Conservation (phyloP, 2,888 invertebrate genomes). For the Drosophila prolongata region DNA sequence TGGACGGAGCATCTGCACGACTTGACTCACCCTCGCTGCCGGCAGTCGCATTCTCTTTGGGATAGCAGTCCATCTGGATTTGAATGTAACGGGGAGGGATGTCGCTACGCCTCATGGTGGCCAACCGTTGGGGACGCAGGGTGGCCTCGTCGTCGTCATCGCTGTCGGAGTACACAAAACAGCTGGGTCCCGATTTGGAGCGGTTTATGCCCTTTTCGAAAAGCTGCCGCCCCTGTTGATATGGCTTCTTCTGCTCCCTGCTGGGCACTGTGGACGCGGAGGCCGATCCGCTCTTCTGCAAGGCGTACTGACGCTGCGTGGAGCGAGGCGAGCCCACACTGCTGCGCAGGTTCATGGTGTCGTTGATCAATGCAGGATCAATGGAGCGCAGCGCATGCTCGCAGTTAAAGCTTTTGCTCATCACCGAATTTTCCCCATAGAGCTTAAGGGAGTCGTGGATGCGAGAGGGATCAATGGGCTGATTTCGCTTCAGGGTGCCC, state of each 20-base stretch:
- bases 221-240: slow-evolving; percentile 71
- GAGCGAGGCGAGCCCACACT: slow-evolving; percentile 68
- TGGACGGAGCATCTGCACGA: slow-evolving; percentile 74
- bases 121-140: slow-evolving; percentile 79
- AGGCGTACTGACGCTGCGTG: slow-evolving; percentile 76
- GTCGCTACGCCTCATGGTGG: slow-evolving; percentile 82
- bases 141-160: slow-evolving; percentile 82
- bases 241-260: slow-evolving; percentile 52
- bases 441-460: slow-evolving; percentile 85
- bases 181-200: slow-evolving; percentile 85
- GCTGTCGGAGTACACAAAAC: slow-evolving; percentile 82
- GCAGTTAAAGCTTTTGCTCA: slow-evolving; percentile 85
- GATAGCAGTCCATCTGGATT: slow-evolving; percentile 84
- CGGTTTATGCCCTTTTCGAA: slow-evolving; percentile 84
- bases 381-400: slow-evolving; percentile 83
- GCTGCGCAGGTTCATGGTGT: slow-evolving; percentile 79
- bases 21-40: slow-evolving; percentile 72
- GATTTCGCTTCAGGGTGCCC: slow-evolving; percentile 84
- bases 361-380: slow-evolving; percentile 82
- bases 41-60: slow-evolving; percentile 64
- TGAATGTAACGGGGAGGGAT: slow-evolving; percentile 81
- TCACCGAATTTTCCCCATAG: slow-evolving; percentile 84
- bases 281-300: slow-evolving; percentile 84
- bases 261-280: slow-evolving; percentile 57
- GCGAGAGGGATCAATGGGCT: slow-evolving; percentile 85